A percentile compares a stretch with the other conserved stretches of the same genome.
Evolutionary conservation across 2,888 invertebrate genomes (phyloP).

Genomic region (Drosophila siamana): DNA sequence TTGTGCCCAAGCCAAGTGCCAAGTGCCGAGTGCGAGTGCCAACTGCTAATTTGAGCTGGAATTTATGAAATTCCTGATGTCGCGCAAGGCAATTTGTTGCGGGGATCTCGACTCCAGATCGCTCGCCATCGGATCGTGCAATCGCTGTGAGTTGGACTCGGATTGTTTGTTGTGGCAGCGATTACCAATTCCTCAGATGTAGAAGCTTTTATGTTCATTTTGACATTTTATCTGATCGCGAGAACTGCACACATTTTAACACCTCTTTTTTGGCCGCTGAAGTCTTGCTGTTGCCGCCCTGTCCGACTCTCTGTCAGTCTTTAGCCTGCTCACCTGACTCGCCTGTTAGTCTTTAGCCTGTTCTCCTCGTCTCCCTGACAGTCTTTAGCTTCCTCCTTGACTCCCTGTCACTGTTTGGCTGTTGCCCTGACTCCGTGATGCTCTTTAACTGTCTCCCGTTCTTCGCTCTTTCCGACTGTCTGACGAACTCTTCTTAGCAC

Average conservation of each 20-base stretch:
- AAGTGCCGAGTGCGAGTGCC: conserved; percentile 41
- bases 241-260: conserved; percentile 83
- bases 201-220: conserved; percentile 84
- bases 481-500: too few species aligned
- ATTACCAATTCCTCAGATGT: conserved; percentile 82
- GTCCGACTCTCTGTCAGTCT: background rate
- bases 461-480: too few species aligned
- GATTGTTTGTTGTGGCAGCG: conserved; percentile 51
- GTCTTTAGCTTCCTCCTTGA: background rate
- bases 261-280: conserved; percentile 59
- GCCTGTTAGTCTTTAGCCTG: too few species aligned
- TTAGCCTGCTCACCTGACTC: too few species aligned
- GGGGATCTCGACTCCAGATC: background rate
- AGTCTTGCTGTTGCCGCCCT: background rate
- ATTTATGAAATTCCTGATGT: conserved; percentile 75
- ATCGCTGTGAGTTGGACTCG: conserved; percentile 1
- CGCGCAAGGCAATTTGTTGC: conserved; percentile 68
- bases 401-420: background rate
- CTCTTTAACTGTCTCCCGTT: too few species aligned
- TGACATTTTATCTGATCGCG: conserved; percentile 83
- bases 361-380: background rate
- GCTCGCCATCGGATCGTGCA: background rate
- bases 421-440: too few species aligned
- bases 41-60: conserved; percentile 76
- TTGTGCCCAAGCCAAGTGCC: conserved; percentile 35